Conservation (phyloP, 2,888 invertebrate species). For the Meteorus cinctellus region DNA sequence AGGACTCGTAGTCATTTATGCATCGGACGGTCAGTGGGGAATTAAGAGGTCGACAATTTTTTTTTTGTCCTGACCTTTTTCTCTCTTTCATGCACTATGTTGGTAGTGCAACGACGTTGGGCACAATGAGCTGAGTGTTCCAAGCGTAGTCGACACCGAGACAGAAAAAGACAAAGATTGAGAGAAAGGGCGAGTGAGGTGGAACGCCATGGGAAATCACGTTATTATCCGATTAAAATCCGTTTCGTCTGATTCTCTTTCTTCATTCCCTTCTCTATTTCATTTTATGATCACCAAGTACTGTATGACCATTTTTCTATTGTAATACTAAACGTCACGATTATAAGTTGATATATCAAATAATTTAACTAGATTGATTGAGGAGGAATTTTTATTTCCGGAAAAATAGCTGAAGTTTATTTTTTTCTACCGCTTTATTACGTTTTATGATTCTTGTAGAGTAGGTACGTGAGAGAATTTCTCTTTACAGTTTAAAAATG, state of each 20-base stretch:
- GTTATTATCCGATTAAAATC: constrained; percentile 52
- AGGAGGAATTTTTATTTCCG: background rate
- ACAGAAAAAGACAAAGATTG: constrained; percentile 7
- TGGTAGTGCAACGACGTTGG: constrained; percentile 19
- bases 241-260: constrained; percentile 39
- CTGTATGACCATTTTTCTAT: background rate
- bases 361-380: background rate
- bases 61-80: constrained; percentile 19
- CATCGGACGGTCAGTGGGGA: constrained; percentile 30
- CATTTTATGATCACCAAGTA: background rate
- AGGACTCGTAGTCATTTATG: constrained; percentile 39
- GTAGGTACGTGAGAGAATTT: too few relatives aligned
- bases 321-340: background rate
- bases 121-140: constrained; percentile 26
- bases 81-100: background rate
- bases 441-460: too few relatives aligned
- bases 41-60: constrained; percentile 30
- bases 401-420: too few relatives aligned
- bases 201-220: constrained; percentile 44
- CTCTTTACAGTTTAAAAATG: too few relatives aligned
- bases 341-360: background rate
- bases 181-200: background rate
- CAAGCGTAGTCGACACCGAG: constrained; percentile 5
- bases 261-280: background rate
- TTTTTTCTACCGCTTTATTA: too few relatives aligned